Percentiles rank a stretch among this genome's conserved stretches.
Conservation (phyloP, 2,113 vertebrate species). For the Columba livia region DNA sequence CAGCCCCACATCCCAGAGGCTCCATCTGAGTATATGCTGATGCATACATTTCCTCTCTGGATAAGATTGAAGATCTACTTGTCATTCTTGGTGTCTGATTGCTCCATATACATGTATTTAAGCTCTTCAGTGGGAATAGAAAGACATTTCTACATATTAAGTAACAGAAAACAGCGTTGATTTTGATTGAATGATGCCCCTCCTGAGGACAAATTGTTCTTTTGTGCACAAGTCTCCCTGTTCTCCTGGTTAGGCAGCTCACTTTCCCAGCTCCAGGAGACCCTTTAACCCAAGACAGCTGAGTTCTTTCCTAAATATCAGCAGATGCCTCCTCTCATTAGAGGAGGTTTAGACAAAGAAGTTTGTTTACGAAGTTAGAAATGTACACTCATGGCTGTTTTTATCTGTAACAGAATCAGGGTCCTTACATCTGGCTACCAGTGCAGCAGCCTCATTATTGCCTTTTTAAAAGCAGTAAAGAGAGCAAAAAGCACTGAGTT, state of each 20-base stretch:
- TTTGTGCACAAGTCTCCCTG: neutral
- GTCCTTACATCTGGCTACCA: constrained; percentile 4
- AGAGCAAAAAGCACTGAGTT: neutral
- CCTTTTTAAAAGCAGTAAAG: neutral
- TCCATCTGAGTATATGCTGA: neutral
- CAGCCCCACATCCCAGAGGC: neutral
- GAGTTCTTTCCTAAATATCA: constrained; percentile 42
- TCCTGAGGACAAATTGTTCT: neutral
- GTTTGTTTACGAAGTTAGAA: constrained; percentile 46
- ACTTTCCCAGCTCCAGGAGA: constrained; percentile 37
- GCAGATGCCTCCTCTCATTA: constrained; percentile 50
- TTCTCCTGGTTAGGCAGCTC: neutral
- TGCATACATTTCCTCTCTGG: neutral
- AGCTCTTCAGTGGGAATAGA: neutral
- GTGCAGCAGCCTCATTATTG: neutral
- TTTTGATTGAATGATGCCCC: neutral
- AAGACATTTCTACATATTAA: neutral
- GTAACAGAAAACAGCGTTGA: neutral
- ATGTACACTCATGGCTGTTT: neutral
- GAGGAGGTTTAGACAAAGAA: constrained; percentile 26
- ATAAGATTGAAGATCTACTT: neutral
- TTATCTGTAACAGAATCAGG: neutral
- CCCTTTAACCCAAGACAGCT: constrained; percentile 26
- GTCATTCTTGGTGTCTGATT: neutral
- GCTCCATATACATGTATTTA: neutral